phyloP scores from a whole-genome alignment of 2,888 invertebrate species.

The Clepsis dumicolana region DNA sequence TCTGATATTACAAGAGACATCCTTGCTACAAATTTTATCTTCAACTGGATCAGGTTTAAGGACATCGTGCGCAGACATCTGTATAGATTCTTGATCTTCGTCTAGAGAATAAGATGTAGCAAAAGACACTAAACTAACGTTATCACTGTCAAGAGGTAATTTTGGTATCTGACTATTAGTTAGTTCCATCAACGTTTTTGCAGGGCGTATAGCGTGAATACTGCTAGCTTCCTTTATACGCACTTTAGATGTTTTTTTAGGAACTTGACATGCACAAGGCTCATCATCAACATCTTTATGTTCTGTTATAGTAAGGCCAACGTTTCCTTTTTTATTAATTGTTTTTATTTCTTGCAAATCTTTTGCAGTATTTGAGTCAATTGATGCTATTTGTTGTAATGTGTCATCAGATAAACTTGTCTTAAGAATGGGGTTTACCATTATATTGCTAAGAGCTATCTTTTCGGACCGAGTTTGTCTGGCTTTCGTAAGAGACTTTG shows the following conservation, averaged over 20 bases:
- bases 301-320: background rate
- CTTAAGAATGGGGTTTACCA: background rate
- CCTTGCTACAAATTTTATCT: background rate
- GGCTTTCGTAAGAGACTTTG: background rate
- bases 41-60: background rate
- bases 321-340: background rate
- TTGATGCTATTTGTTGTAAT: background rate
- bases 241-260: conserved; percentile 1
- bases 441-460: background rate
- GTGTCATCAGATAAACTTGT: background rate
- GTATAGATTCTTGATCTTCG: background rate
- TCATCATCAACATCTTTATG: background rate
- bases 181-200: background rate
- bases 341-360: background rate
- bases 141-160: background rate
- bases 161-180: background rate
- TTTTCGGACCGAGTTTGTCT: conserved; percentile 12
- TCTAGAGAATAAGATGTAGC: conserved; percentile 4
- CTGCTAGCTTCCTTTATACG: background rate
- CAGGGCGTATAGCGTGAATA: background rate
- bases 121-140: background rate
- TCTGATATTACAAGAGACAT: background rate
- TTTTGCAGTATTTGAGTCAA: background rate
- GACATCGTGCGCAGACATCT: background rate
- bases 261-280: background rate